phyloP scores from a whole-genome alignment of 2,888 invertebrate species.

The Andrena dorsata region DNA sequence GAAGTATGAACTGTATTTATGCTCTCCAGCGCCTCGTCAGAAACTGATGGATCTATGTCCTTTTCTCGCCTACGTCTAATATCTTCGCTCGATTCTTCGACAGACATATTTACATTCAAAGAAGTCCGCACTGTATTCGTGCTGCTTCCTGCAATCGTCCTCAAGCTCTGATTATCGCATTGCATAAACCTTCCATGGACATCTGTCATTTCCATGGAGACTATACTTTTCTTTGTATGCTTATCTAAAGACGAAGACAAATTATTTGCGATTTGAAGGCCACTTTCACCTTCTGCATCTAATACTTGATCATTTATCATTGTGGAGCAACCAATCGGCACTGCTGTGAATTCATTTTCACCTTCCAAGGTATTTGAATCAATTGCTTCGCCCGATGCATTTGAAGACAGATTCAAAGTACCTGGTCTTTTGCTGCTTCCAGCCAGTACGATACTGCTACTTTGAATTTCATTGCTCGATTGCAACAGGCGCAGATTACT shows the following conservation, averaged over 20 bases:
- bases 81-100: conserved; percentile 30
- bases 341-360: conserved; percentile 43
- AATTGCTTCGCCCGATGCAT: not conserved
- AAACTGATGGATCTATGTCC: conserved; percentile 16
- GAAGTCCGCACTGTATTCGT: conserved; percentile 38
- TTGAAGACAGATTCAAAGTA: conserved; percentile 12
- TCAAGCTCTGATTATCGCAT: not conserved
- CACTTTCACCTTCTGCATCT: not conserved
- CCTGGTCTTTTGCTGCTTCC: conserved; percentile 45
- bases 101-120: conserved; percentile 67
- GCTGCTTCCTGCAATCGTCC: conserved; percentile 1
- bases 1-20: conserved; percentile 68
- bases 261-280: not conserved
- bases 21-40: conserved; percentile 39
- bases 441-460: conserved; percentile 63
- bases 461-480: not conserved
- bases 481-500: not conserved
- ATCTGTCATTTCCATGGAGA: conserved; percentile 58
- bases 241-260: not conserved
- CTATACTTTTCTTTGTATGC: not conserved
- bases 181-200: conserved; percentile 6
- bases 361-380: conserved; percentile 11
- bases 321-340: conserved; percentile 76
- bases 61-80: not conserved
- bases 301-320: conserved; percentile 65